Conservation (phyloP, 2,113 vertebrate species). For the Gracilinanus agilis region DNA sequence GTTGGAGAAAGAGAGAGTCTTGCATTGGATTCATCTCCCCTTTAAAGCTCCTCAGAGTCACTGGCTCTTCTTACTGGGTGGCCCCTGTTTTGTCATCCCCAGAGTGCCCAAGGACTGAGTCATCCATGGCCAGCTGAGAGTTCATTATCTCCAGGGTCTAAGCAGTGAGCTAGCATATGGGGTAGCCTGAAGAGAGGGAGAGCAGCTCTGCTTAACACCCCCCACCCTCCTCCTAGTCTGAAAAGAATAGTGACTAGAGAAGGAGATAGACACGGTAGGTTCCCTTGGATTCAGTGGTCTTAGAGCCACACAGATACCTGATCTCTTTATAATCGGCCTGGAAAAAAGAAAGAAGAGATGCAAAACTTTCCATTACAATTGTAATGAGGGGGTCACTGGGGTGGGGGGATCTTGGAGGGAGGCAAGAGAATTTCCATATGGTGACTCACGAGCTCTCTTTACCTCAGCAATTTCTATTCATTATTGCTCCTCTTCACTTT, state of each 20-base stretch:
- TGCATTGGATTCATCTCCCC: background rate
- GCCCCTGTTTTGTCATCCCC: background rate
- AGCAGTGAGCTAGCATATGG: background rate
- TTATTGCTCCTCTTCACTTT: background rate
- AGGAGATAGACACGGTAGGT: no score
- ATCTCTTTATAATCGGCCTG: background rate
- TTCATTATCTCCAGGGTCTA: background rate
- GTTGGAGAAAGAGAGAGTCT: background rate
- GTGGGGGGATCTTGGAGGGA: background rate
- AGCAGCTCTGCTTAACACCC: background rate
- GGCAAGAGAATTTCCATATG: background rate
- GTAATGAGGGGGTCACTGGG: background rate
- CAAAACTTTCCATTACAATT: background rate
- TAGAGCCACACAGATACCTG: background rate
- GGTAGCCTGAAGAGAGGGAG: background rate
- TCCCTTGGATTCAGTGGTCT: background rate
- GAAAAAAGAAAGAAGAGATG: background rate
- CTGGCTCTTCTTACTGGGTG: background rate
- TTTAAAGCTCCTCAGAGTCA: background rate
- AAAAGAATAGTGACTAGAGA: background rate
- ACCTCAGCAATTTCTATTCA: background rate
- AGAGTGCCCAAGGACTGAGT: background rate
- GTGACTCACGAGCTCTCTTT: background rate
- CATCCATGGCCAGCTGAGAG: background rate
- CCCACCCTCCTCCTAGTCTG: background rate